Conservation (phyloP, 2,888 invertebrate species). For the Exephanes ischioxanthus region DNA sequence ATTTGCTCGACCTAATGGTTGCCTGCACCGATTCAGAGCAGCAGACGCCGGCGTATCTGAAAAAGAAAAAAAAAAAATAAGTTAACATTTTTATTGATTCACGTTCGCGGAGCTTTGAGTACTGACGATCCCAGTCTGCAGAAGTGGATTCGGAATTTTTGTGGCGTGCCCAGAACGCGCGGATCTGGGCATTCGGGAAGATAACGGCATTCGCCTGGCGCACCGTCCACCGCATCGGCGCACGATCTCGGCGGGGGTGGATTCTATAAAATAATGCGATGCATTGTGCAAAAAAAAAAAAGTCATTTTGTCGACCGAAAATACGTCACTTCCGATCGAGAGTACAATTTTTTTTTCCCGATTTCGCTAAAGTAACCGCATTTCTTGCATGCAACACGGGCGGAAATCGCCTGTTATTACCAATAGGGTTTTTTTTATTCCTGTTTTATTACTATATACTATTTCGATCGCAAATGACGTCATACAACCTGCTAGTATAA, state of each 20-base stretch:
- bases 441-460: not conserved
- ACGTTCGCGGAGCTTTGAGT: not conserved
- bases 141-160: constrained; percentile 38
- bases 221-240: constrained; percentile 31
- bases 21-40: constrained; percentile 27
- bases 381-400: too few species aligned
- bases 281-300: too few species aligned
- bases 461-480: too few species aligned
- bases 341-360: too few species aligned
- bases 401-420: too few species aligned
- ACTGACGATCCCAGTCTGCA: constrained; percentile 49
- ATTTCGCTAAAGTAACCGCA: too few species aligned
- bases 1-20: constrained; percentile 9
- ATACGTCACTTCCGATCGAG: too few species aligned
- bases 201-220: constrained; percentile 43
- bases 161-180: constrained; percentile 29
- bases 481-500: not conserved
- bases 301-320: too few species aligned
- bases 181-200: constrained; percentile 50
- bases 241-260: constrained; percentile 19
- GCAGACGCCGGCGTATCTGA: constrained; percentile 52
- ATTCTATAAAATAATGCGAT: constrained; percentile 2
- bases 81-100: not conserved
- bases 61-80: constrained; percentile 1
- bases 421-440: too few species aligned